phyloP scores from a whole-genome alignment of 1,140 invertebrate species.

The Metopolophium dirhodum region DNA sequence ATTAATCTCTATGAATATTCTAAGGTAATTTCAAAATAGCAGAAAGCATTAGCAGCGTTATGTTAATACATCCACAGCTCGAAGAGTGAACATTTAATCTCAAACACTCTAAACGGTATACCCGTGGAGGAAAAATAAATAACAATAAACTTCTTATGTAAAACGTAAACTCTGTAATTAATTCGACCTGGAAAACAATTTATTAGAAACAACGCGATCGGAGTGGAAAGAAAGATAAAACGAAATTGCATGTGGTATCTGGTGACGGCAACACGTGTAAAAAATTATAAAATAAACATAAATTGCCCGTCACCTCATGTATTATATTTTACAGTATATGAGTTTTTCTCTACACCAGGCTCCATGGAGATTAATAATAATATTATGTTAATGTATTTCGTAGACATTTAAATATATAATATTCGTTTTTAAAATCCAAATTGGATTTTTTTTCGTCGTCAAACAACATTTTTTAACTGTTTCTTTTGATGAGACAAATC shows the following conservation, averaged over 20 bases:
- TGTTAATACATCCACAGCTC: not conserved
- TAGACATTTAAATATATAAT: not conserved
- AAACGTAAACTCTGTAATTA: not conserved
- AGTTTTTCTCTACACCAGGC: not conserved
- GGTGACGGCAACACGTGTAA: not conserved
- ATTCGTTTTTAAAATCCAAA: not conserved
- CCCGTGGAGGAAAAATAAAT: not conserved
- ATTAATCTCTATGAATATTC: conserved; percentile 45
- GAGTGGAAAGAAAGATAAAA: conserved; percentile 12
- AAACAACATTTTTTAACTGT: not conserved
- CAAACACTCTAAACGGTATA: not conserved
- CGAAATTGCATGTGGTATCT: not conserved
- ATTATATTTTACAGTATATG: not conserved
- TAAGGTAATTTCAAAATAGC: not conserved
- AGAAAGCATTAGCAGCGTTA: not conserved
- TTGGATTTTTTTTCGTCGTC: not conserved
- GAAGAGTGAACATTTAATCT: conserved; percentile 10
- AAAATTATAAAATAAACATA: not conserved
- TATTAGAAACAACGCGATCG: not conserved
- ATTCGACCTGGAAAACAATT: not conserved
- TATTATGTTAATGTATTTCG: not conserved
- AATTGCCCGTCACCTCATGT: not conserved
- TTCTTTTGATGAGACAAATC: too few relatives aligned
- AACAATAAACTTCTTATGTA: conserved; percentile 12
- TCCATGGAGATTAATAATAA: conserved; percentile 5